Conservation (phyloP, 1,140 invertebrate genomes). For the Zelostemma sp. region DNA sequence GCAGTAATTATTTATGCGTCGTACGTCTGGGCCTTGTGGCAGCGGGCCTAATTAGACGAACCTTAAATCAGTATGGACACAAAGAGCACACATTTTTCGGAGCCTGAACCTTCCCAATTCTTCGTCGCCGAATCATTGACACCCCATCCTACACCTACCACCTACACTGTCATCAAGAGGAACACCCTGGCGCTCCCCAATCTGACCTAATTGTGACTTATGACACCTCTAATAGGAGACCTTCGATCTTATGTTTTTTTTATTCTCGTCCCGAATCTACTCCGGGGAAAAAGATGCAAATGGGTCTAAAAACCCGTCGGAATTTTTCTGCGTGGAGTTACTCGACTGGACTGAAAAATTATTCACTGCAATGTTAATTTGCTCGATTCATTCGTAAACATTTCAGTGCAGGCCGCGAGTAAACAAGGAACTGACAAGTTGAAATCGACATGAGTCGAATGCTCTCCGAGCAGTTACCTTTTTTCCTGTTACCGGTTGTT, state of each 20-base stretch:
- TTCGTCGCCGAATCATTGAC: slow-evolving; percentile 34
- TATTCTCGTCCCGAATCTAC: too few species aligned
- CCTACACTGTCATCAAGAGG: slow-evolving; percentile 50
- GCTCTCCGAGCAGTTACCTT: slow-evolving; percentile 53
- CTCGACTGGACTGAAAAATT: too few species aligned
- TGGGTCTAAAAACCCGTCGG: too few species aligned
- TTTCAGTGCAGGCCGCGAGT: too few species aligned
- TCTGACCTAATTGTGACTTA: slow-evolving; percentile 67
- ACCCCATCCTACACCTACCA: slow-evolving; percentile 25
- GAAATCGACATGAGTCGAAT: slow-evolving; percentile 48
- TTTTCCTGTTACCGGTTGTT: slow-evolving; percentile 62
- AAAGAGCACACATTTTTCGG: slow-evolving; percentile 22
- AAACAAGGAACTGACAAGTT: too few species aligned
- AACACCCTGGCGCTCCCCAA: slow-evolving; percentile 46
- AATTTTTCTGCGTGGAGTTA: too few species aligned
- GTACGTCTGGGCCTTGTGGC: slow-evolving; percentile 42
- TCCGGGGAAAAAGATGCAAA: too few species aligned
- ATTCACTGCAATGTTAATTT: too few species aligned
- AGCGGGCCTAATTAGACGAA: slow-evolving; percentile 54
- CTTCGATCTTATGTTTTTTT: slow-evolving; percentile 20
- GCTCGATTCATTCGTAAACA: too few species aligned
- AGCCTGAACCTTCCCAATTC: slow-evolving; percentile 23
- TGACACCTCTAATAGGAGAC: slow-evolving; percentile 57
- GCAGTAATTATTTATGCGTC: slow-evolving; percentile 65
- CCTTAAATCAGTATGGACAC: slow-evolving; percentile 61